phyloP scores from a whole-genome alignment of 2,113 vertebrate species.

The Megaceryle torquata region DNA sequence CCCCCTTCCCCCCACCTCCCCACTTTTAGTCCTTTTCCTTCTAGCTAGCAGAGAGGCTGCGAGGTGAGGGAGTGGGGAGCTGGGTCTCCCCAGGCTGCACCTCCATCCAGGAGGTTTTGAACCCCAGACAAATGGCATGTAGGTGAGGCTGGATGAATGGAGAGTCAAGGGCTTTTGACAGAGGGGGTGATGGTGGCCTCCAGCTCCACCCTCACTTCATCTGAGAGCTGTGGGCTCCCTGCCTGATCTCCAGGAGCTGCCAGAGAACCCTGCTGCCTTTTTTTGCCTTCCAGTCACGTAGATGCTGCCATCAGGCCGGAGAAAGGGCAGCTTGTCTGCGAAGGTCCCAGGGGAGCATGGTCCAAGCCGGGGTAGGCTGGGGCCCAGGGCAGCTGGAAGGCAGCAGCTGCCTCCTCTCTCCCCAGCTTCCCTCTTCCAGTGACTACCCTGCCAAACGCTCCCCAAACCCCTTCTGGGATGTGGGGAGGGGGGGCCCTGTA shows the following conservation, averaged over 20 bases:
- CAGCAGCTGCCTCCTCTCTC: neutral
- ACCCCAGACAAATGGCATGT: rapidly evolving
- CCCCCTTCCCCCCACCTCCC: too few relatives aligned
- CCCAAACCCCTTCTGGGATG: neutral
- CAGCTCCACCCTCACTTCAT: neutral
- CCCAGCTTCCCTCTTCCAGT: neutral
- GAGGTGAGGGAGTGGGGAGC: neutral
- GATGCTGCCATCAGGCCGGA: neutral
- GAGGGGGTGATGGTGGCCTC: rapidly evolving
- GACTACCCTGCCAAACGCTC: neutral
- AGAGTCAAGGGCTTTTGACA: rapidly evolving
- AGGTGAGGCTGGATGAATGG: neutral
- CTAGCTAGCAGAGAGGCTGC: neutral
- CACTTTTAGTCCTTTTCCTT: neutral
- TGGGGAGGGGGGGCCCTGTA: rapidly evolving
- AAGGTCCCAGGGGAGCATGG: neutral
- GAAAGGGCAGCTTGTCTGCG: neutral
- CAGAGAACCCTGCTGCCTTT: neutral
- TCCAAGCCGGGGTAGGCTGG: rapidly evolving
- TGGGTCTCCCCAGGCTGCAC: too few relatives aligned
- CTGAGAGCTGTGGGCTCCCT: rapidly evolving
- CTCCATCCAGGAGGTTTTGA: neutral
- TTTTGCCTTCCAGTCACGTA: neutral
- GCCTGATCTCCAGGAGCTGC: neutral
- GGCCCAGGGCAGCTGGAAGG: neutral